phyloP scores from a whole-genome alignment of 2,888 invertebrate species.

The Odontocerum albicorne region DNA sequence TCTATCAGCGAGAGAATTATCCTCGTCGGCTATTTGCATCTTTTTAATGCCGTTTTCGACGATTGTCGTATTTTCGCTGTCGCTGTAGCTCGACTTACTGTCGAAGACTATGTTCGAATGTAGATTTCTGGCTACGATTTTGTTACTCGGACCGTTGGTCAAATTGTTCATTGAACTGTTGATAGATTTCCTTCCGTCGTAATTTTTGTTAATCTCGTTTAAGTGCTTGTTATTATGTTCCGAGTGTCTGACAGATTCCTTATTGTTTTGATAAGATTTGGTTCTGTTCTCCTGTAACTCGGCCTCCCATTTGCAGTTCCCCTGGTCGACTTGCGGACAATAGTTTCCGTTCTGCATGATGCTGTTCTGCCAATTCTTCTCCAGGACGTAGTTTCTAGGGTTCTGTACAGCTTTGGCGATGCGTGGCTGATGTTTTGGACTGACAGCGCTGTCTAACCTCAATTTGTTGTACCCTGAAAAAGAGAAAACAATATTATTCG shows the following conservation, averaged over 20 bases:
- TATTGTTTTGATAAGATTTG: not conserved
- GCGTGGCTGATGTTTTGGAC: conserved; percentile 55
- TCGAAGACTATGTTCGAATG: conserved; percentile 35
- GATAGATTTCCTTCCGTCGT: not conserved
- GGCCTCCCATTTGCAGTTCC: not conserved
- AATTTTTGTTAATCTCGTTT: not conserved
- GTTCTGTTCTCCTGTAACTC: not conserved
- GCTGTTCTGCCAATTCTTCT: conserved; percentile 36
- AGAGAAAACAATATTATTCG: not conserved
- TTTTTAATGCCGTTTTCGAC: conserved; percentile 28
- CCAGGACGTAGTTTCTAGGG: conserved; percentile 32
- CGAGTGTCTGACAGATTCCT: conserved; percentile 1
- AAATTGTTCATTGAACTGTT: conserved; percentile 8
- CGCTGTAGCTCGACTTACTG: conserved; percentile 28
- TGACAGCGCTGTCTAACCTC: conserved; percentile 53
- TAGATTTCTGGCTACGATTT: conserved; percentile 32
- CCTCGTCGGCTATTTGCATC: conserved; percentile 18
- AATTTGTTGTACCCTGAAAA: conserved; percentile 51
- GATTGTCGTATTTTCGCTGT: conserved; percentile 20
- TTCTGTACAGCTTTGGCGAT: conserved; percentile 39
- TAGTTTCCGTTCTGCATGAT: conserved; percentile 32
- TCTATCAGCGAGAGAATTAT: conserved; percentile 15
- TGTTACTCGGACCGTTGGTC: conserved; percentile 10
- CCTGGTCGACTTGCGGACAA: conserved; percentile 24
- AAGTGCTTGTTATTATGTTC: conserved; percentile 1